Percentiles rank a stretch among this genome's conserved stretches.
phyloP scores from a whole-genome alignment of 2,113 vertebrate genomes.

The Ictalurus punctatus region DNA sequence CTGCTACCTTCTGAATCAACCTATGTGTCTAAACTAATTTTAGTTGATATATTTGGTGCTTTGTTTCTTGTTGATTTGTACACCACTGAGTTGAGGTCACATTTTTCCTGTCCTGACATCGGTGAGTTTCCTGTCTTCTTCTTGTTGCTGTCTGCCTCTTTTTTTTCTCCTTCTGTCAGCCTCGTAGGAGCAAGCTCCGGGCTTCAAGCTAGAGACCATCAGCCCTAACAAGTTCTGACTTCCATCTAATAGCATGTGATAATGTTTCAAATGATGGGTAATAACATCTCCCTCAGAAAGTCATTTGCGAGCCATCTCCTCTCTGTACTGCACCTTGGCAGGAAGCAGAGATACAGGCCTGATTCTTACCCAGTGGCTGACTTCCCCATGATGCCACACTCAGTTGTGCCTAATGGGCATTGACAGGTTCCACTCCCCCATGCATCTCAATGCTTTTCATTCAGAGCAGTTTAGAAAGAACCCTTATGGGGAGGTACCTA shows the following conservation, averaged over 20 bases:
- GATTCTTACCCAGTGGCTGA: conserved; percentile 21
- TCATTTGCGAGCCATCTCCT: conserved; percentile 62
- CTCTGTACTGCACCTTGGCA: conserved; percentile 33
- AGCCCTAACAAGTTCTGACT: conserved; percentile 69
- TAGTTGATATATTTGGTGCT: not conserved
- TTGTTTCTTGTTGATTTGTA: not conserved
- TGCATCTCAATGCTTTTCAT: conserved; percentile 39
- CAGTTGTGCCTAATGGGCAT: conserved; percentile 32
- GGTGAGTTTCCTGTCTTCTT: conserved; percentile 43
- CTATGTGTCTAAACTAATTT: not conserved
- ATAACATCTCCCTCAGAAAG: conserved; percentile 66
- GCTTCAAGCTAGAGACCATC: conserved; percentile 55
- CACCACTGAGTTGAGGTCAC: not conserved
- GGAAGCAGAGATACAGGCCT: not conserved
- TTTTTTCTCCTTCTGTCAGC: conserved; percentile 36
- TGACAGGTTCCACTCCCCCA: conserved; percentile 40
- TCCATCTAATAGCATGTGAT: conserved; percentile 68
- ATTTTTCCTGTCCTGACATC: not conserved
- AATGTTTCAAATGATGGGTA: conserved; percentile 66
- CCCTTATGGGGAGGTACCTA: not conserved
- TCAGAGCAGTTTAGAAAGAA: conserved; percentile 18
- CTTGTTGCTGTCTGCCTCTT: conserved; percentile 18
- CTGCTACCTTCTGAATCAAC: not conserved
- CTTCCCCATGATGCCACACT: conserved; percentile 27
- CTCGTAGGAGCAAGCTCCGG: conserved; percentile 15